Percentiles rank a stretch among this genome's conserved stretches.
phyloP scores from a whole-genome alignment of 2,888 invertebrate genomes.

The Orgyia antiqua region DNA sequence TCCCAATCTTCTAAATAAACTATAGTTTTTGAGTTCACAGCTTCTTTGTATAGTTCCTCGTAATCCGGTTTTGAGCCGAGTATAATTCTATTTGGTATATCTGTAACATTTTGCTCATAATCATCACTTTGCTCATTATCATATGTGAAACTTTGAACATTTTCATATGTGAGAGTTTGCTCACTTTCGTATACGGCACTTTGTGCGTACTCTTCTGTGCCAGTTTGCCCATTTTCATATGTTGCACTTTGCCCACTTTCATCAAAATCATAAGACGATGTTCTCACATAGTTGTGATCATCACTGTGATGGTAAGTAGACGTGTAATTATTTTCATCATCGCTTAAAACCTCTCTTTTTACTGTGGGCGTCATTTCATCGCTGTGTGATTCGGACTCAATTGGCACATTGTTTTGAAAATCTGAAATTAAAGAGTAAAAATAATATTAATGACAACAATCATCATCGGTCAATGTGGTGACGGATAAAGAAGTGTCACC shows the following conservation, averaged over 20 bases:
- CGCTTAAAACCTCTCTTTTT: constrained; percentile 2
- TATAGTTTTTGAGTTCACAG: constrained; percentile 10
- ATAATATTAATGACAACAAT: too few species aligned
- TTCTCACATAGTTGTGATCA: background rate
- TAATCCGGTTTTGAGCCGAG: constrained; percentile 15
- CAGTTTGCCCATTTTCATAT: background rate
- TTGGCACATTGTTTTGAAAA: too few species aligned
- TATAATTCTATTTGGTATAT: constrained; percentile 16
- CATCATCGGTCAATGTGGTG: too few species aligned
- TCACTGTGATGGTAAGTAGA: background rate
- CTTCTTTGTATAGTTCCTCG: constrained; percentile 15
- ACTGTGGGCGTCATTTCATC: background rate
- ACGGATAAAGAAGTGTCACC: too few species aligned
- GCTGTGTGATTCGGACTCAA: background rate
- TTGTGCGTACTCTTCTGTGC: background rate
- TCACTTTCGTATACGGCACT: background rate
- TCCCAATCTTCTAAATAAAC: constrained; percentile 41
- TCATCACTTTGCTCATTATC: constrained; percentile 1
- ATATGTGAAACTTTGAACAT: background rate
- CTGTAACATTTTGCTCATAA: background rate
- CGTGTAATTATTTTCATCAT: constrained; percentile 1
- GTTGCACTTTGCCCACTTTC: background rate
- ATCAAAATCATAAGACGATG: background rate
- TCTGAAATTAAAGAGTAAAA: too few species aligned
- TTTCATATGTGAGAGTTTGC: background rate